A percentile compares a stretch with the other conserved stretches of the same genome.
Conservation (phyloP, 2,888 invertebrate genomes). For the Philopedon plagiatum region DNA sequence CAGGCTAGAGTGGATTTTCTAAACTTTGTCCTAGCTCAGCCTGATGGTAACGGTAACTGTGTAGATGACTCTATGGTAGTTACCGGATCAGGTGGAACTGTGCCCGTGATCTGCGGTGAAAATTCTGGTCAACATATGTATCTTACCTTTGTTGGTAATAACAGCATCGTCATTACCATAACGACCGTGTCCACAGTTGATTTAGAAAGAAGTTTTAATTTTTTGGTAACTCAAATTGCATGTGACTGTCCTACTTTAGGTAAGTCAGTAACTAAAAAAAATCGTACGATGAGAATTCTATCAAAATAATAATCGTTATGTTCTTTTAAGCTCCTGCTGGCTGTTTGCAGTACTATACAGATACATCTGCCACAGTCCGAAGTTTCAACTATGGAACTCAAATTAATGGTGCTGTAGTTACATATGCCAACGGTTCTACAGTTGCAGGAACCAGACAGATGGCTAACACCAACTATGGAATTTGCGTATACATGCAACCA, state of each 20-base stretch:
- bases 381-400: slow-evolving; percentile 84
- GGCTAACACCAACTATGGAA: slow-evolving; percentile 81
- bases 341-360: slow-evolving; percentile 83
- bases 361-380: slow-evolving; percentile 74
- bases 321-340: slow-evolving; percentile 83
- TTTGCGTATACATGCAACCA: slow-evolving; percentile 77
- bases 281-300: background rate
- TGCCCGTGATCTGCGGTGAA: slow-evolving; percentile 86
- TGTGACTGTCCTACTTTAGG: slow-evolving; percentile 81
- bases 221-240: slow-evolving; percentile 80
- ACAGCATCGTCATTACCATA: slow-evolving; percentile 78
- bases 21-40: slow-evolving; percentile 80
- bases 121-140: slow-evolving; percentile 86
- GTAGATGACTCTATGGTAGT: slow-evolving; percentile 79
- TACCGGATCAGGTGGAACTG: slow-evolving; percentile 77
- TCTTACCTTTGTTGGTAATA: slow-evolving; percentile 79
- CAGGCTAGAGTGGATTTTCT: slow-evolving; percentile 86
- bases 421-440: slow-evolving; percentile 42
- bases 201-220: slow-evolving; percentile 81
- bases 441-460: slow-evolving; percentile 78
- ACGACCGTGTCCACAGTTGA: slow-evolving; percentile 75
- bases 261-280: slow-evolving; percentile 65
- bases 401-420: slow-evolving; percentile 47
- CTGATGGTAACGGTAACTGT: slow-evolving; percentile 82
- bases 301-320: too few relatives aligned